A percentile compares a stretch with the other conserved stretches of the same genome.
Evolutionary conservation across 2,888 invertebrate genomes (phyloP).

Genomic region (Myopa testacea): DNA sequence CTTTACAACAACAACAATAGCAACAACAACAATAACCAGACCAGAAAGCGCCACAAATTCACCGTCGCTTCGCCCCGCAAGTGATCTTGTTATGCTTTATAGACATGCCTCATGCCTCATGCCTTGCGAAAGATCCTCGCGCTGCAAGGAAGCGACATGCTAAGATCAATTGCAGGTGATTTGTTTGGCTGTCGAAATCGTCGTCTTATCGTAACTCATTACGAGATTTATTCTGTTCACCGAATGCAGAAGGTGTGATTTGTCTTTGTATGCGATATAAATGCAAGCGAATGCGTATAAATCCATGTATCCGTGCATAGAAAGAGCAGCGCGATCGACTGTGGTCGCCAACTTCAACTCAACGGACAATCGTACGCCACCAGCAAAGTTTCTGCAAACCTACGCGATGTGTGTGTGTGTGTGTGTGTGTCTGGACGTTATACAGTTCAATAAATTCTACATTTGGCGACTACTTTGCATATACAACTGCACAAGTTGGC

Average conservation of each 20-base stretch:
- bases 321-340: conserved; percentile 31
- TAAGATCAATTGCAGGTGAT: conserved; percentile 69
- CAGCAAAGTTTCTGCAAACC: conserved; percentile 40
- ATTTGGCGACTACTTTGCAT: conserved; percentile 40
- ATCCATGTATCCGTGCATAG: conserved; percentile 49
- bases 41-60: background rate
- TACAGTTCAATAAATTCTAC: conserved; percentile 65
- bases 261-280: conserved; percentile 61
- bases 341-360: conserved; percentile 23
- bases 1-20: conserved; percentile 24
- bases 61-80: conserved; percentile 21
- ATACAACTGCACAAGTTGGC: conserved; percentile 18
- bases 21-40: conserved; percentile 20
- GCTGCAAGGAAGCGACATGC: conserved; percentile 44
- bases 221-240: conserved; percentile 69
- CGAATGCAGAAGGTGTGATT: conserved; percentile 69
- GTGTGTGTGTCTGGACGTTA: conserved; percentile 49
- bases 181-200: conserved; percentile 69
- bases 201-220: conserved; percentile 69
- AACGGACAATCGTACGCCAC: conserved; percentile 40
- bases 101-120: conserved; percentile 19
- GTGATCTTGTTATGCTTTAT: conserved; percentile 45
- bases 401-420: conserved; percentile 26
- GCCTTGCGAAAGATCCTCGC: conserved; percentile 13
- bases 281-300: conserved; percentile 9